These are phyloP conservation scores for Syngnathus typhle DNA, from an alignment of 2,113 vertebrate species.

Conservation along the genomic window DNA sequence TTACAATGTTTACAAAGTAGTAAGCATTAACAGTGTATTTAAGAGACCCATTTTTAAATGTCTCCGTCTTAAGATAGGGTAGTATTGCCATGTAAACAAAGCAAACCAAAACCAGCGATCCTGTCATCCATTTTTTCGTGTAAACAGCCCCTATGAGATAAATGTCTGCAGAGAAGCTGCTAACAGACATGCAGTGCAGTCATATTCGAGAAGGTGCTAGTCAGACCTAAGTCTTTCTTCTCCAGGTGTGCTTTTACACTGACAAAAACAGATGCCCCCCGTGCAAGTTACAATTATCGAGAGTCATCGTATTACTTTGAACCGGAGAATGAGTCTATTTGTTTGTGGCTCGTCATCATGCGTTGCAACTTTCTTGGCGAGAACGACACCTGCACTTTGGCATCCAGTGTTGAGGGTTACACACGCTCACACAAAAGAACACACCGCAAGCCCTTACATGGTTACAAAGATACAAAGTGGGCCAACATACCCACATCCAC, in stretches of 20 bases:
- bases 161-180: conserved; percentile 10
- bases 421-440: background rate
- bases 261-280: conserved; percentile 36
- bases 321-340: conserved; percentile 44
- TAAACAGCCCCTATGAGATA: background rate
- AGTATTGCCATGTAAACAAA: background rate
- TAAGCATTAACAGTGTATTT: no score
- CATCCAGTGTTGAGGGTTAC: conserved; percentile 1
- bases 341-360: conserved; percentile 38
- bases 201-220: conserved; percentile 26
- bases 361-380: conserved; percentile 19
- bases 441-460: conserved; percentile 12
- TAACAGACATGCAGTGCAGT: conserved; percentile 13
- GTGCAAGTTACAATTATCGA: conserved; percentile 27
- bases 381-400: conserved; percentile 21
- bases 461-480: background rate
- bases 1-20: background rate
- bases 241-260: conserved; percentile 41
- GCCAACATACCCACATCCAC: conserved; percentile 1
- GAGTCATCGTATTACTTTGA: conserved; percentile 32
- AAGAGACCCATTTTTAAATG: no score
- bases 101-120: background rate
- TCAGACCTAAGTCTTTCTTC: conserved; percentile 22
- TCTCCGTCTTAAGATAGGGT: background rate
- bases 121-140: background rate